A percentile compares a stretch with the other conserved stretches of the same genome.
Conservation (phyloP, 37 sponge, comb jelly and placozoan species). For the Crambe crambe region DNA sequence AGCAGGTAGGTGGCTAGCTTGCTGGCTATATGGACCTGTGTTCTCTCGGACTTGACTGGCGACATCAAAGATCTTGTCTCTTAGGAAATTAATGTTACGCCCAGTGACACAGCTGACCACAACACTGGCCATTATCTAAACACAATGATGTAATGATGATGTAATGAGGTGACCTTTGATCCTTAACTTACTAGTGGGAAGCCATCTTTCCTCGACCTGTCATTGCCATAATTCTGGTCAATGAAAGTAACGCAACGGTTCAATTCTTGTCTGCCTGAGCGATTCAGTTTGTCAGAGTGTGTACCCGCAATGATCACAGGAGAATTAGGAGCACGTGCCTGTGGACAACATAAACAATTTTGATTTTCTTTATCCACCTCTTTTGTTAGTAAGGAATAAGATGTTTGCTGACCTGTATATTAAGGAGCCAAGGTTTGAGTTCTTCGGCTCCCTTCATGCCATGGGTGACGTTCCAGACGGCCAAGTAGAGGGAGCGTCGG, state of each 20-base stretch:
- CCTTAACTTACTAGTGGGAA: conserved; percentile 24
- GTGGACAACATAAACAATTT: too few species aligned
- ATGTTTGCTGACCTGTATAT: conserved; percentile 68
- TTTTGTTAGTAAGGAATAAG: too few species aligned
- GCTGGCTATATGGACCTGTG: conserved; percentile 26
- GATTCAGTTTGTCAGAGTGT: conserved; percentile 53
- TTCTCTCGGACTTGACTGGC: conserved; percentile 73
- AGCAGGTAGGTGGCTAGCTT: neutral
- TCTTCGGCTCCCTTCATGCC: conserved; percentile 58
- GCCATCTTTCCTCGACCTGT: conserved; percentile 13
- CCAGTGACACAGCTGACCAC: conserved; percentile 66
- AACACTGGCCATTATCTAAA: conserved; percentile 49
- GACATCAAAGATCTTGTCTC: conserved; percentile 71
- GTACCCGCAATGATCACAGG: conserved; percentile 84
- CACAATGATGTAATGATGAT: conserved; percentile 4
- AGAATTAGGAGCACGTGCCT: conserved; percentile 79
- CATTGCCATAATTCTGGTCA: conserved; percentile 5
- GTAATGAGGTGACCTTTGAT: neutral
- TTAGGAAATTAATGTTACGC: conserved; percentile 44
- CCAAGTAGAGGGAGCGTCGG: conserved; percentile 69
- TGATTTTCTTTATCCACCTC: too few species aligned
- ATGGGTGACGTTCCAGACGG: conserved; percentile 75
- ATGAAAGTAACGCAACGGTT: conserved; percentile 16
- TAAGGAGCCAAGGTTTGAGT: conserved; percentile 77
- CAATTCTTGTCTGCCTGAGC: conserved; percentile 1